Conservation (phyloP, 2,113 vertebrate genomes). For the Sceloporus undulatus region DNA sequence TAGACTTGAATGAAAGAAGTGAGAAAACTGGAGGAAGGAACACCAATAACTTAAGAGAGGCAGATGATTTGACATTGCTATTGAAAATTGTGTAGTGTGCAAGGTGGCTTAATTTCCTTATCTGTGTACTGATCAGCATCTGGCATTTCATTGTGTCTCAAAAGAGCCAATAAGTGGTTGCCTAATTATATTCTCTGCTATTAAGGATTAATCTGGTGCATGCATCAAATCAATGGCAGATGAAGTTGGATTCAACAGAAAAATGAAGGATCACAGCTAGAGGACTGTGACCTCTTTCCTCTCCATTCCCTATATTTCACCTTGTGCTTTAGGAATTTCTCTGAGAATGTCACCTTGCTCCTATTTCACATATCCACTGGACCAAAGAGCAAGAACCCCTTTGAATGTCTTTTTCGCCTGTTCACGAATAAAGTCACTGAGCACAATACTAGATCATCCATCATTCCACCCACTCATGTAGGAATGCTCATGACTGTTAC, state of each 20-base stretch:
- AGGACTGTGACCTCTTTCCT: background rate
- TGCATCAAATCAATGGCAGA: background rate
- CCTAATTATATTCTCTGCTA: background rate
- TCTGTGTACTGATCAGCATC: background rate
- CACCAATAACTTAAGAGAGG: too few relatives aligned
- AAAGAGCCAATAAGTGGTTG: background rate
- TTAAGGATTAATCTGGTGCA: background rate
- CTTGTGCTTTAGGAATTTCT: slow-evolving; percentile 13
- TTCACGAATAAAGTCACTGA: slow-evolving; percentile 18
- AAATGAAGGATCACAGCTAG: background rate
- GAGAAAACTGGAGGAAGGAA: too few relatives aligned
- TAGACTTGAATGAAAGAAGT: too few relatives aligned
- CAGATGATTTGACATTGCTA: too few relatives aligned
- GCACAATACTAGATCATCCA: slow-evolving; percentile 28
- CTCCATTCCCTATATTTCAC: slow-evolving; percentile 10
- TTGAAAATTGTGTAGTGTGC: too few relatives aligned
- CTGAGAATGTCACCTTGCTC: slow-evolving; percentile 22
- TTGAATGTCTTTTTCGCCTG: slow-evolving; percentile 25
- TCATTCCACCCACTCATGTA: slow-evolving; percentile 18
- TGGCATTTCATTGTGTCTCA: background rate
- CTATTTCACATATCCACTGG: background rate
- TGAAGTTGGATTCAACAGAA: background rate
- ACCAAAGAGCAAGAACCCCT: slow-evolving; percentile 26
- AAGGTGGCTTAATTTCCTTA: slow-evolving; percentile 2
- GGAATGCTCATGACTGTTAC: background rate